phyloP scores from a whole-genome alignment of 2,888 invertebrate species.

The Furcula furcula region DNA sequence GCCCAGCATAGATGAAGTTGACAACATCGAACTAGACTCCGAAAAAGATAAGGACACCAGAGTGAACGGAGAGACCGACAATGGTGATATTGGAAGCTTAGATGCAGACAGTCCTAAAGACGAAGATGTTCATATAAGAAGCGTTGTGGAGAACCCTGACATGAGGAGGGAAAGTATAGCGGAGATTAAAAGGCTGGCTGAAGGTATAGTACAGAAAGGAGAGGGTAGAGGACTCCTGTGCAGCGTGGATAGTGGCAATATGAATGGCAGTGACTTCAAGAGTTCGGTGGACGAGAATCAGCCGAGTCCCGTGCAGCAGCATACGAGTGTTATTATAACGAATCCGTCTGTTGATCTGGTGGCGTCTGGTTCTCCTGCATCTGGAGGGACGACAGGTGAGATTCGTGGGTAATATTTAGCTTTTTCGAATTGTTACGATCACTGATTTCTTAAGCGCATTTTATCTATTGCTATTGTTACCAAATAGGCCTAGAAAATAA shows the following conservation, averaged over 20 bases:
- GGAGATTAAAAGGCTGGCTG: conserved; percentile 72
- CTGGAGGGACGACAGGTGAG: conserved; percentile 68
- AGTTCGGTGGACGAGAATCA: conserved; percentile 58
- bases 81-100: conserved; percentile 61
- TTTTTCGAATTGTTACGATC: not conserved
- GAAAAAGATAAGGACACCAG: conserved; percentile 61
- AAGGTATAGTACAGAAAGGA: conserved; percentile 76
- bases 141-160: conserved; percentile 72
- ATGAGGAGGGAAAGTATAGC: conserved; percentile 74
- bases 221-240: conserved; percentile 68
- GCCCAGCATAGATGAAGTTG: conserved; percentile 75
- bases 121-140: conserved; percentile 65
- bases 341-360: conserved; percentile 86
- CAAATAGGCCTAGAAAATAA: too few relatives aligned
- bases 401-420: too few relatives aligned
- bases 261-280: conserved; percentile 60
- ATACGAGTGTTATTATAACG: conserved; percentile 86
- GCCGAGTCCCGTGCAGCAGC: conserved; percentile 57
- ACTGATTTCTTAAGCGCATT: too few relatives aligned
- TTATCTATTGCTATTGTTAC: too few relatives aligned
- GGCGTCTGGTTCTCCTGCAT: conserved; percentile 70
- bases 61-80: conserved; percentile 80
- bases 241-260: conserved; percentile 70
- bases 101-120: conserved; percentile 78
- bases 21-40: conserved; percentile 69